These are phyloP conservation scores for Oligia fasciuncula DNA, from an alignment of 2,888 invertebrate genomes.

Conservation along the genomic window DNA sequence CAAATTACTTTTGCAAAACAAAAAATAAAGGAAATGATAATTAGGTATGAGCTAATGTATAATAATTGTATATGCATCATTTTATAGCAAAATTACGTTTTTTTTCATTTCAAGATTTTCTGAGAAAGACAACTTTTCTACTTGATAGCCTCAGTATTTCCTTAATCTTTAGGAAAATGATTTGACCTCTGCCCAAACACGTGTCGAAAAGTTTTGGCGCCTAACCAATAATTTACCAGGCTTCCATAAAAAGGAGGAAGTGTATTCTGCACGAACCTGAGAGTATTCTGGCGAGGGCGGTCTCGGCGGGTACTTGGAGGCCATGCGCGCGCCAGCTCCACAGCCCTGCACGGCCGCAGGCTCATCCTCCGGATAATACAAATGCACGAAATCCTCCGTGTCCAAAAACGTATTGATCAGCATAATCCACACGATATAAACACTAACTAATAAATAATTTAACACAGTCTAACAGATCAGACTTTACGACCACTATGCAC, in stretches of 20 bases:
- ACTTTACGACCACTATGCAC: slow-evolving; percentile 80
- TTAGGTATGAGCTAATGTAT: background rate
- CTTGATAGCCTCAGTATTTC: background rate
- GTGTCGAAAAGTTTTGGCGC: background rate
- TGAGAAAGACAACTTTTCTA: background rate
- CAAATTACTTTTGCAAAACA: background rate
- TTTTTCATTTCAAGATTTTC: background rate
- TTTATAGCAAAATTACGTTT: background rate
- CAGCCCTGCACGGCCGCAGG: slow-evolving; percentile 83
- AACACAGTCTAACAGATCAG: slow-evolving; percentile 84
- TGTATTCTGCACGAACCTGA: slow-evolving; percentile 76
- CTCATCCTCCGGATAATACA: slow-evolving; percentile 89
- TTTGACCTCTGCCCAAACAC: background rate
- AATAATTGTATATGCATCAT: background rate
- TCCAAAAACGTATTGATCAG: slow-evolving; percentile 89
- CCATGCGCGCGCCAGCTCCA: slow-evolving; percentile 87
- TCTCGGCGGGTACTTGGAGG: slow-evolving; percentile 84
- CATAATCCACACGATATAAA: slow-evolving; percentile 85
- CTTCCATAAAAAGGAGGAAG: slow-evolving; percentile 28
- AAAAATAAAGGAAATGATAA: background rate
- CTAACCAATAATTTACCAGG: slow-evolving; percentile 23
- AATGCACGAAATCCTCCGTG: slow-evolving; percentile 90
- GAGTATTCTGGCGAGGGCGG: slow-evolving; percentile 86
- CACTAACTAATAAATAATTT: slow-evolving; percentile 84
- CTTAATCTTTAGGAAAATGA: background rate